phyloP scores from a whole-genome alignment of 1,140 invertebrate genomes.

The Aradophagus sp. region DNA sequence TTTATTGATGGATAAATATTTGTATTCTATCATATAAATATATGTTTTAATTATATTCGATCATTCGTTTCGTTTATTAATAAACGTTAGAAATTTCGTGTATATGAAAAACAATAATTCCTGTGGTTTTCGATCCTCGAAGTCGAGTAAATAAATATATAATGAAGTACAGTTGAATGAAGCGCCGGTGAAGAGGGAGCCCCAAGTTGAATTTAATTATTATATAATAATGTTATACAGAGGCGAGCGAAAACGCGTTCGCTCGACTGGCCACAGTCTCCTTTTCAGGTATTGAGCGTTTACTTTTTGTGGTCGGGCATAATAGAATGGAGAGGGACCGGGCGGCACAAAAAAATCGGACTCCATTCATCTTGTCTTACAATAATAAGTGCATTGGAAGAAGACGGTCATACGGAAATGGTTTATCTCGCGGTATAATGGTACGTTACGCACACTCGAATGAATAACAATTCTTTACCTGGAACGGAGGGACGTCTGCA shows the following conservation, averaged over 20 bases:
- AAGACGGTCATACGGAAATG: conserved; percentile 45
- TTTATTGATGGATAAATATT: no score
- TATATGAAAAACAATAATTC: no score
- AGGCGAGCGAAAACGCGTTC: conserved; percentile 37
- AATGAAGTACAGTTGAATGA: no score
- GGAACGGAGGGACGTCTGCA: conserved; percentile 30
- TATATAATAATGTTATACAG: conserved; percentile 48
- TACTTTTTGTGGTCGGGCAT: conserved; percentile 34
- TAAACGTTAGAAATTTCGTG: no score
- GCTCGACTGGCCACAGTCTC: conserved; percentile 35
- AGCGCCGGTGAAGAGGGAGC: no score
- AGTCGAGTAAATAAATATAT: no score
- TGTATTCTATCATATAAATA: no score
- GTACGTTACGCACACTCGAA: conserved; percentile 38
- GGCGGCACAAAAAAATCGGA: conserved; percentile 25
- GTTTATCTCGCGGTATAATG: conserved; percentile 49
- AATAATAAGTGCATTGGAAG: conserved; percentile 52
- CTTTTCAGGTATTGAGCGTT: conserved; percentile 32
- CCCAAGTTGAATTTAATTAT: no score
- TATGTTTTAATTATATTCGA: no score
- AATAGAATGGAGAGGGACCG: conserved; percentile 21
- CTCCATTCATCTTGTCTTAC: conserved; percentile 36
- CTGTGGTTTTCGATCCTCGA: no score
- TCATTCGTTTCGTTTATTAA: no score
- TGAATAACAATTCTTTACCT: conserved; percentile 53